Base-by-base conservation (phyloP, 1,140 invertebrate genomes). In the Drosophila oshimai region DNA sequence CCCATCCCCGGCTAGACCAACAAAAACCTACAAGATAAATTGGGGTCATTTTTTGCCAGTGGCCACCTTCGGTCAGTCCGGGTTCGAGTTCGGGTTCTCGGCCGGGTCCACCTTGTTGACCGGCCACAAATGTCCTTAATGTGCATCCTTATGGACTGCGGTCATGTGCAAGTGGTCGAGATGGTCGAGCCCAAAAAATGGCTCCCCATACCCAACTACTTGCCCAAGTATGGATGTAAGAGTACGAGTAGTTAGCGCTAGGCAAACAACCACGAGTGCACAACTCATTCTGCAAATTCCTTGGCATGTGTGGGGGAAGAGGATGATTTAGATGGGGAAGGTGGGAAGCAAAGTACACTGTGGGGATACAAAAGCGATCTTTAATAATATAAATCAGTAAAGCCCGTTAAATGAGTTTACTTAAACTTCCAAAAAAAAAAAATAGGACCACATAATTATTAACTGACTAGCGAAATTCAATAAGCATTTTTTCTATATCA, bases 91-190 rank as follows among this genome's bases (percentile, higher is more conserved):
- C 17, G 17, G 18, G 34, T 54, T 49, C 37, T 54, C 18, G 17
- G 9, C 42, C 53, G 62, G 78, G 64, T 78, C 75, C 73, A 73
- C 81, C 77, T 87, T 86, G 80, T 80, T 75, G 83, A 84, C 88
- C 84, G 69, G 61, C 65, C 71, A 68, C 88, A 89, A 80, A 90
- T 90, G 88, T 83, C 71, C 88, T 73, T 90, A 88, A 88, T 87
- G 81, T 87, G 81, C 81, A 81, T 87, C 81, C 81, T 80, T 74
- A 76, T 81, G 72, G 76, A 76, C 80, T 75, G 45, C 37, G 81
- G 72, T 65, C 74, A 74, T 74, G 80, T 84, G 79, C 73, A 84
- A 84, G 74, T 84, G 68, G 75, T 80, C 55, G 57, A 78, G 79
- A 41, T 61, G 78, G 73, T 70, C 69, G 57, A 86, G 80, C 74